Conservation (phyloP, 2,113 vertebrate species). For the Porphyrio hochstetteri region DNA sequence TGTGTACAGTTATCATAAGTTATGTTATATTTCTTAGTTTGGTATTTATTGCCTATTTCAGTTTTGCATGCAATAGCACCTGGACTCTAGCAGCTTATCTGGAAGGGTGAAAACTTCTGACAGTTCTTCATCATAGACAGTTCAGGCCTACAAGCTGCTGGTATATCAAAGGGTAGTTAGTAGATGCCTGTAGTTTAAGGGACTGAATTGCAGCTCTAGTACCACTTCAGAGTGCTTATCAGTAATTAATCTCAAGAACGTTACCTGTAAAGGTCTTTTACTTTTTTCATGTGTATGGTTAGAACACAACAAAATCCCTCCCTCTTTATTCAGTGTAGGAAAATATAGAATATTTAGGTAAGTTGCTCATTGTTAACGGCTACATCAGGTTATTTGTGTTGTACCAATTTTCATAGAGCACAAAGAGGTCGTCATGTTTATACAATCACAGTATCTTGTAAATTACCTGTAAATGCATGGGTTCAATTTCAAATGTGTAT, state of each 20-base stretch:
- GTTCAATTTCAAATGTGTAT: not conserved
- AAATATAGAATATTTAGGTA: constrained; percentile 24
- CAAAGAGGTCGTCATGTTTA: not conserved
- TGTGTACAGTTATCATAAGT: not conserved
- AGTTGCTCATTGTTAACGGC: constrained; percentile 1
- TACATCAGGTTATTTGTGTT: not conserved
- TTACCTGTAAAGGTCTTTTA: not conserved
- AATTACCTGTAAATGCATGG: not conserved
- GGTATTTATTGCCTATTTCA: not conserved
- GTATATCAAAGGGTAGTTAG: not conserved
- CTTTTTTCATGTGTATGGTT: not conserved
- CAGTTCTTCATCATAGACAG: not conserved
- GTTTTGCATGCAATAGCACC: not conserved
- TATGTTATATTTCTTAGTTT: not conserved
- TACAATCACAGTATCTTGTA: not conserved
- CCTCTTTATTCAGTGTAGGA: not conserved
- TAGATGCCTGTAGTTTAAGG: not conserved
- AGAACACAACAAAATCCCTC: not conserved
- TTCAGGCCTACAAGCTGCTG: too few relatives aligned
- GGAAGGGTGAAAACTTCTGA: not conserved
- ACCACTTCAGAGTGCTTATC: not conserved
- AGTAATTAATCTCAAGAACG: not conserved
- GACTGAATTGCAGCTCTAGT: not conserved
- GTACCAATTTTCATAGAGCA: not conserved
- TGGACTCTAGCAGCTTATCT: not conserved